Evolutionary conservation across 2,888 invertebrate species (phyloP), one percentile per base, ranked within the genome.

Genomic region (Cheilosia grossa): DNA sequence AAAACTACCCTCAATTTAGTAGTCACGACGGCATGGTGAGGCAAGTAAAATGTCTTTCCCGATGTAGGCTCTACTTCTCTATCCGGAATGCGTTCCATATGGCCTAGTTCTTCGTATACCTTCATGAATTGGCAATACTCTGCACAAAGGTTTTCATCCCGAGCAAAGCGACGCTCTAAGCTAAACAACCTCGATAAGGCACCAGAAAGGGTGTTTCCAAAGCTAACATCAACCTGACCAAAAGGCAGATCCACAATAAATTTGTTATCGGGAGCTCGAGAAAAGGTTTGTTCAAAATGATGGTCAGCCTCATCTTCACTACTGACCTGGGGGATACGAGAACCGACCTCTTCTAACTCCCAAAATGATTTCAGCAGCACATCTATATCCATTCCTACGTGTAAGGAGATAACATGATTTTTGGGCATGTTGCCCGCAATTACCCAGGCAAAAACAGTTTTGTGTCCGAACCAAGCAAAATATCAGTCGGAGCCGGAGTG

Each of bases 71-170:
- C 59, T 2, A 59, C 40, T 59, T 59, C 40, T 13, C 37, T 13
- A 17, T 30, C 30, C 1, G 33, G 56, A 56, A 56, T 56, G n/a
- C 56, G 56, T 17, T 56, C 56, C 30, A 56, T 56, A 56, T 56
- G 56, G 33, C 56, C 56, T 17, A 30, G 7, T 30, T 30, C 30
- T 30, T 30, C 30, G 7, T 30, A 30, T 30, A 30, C 30, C 30
- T 7, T 30, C 30, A 30, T 30, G 30, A 30, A 30, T 2, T 30
- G 5, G 30, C 30, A 30, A 7, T 30, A 30, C 7, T 30, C 7
- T 30, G 7, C 30, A 1, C 30, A 5, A 7, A 37, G 56, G 2
- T 42, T 42, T 42, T 42, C 42, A 3, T 42, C 42, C 42, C 42
- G 42, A 42, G 42, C 4, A 42, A 42, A 42, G 42, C 42, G 42